Percentiles rank a stretch among this genome's conserved stretches.
Evolutionary conservation across 2,888 invertebrate species (phyloP).

Genomic region (Oligia strigilis): DNA sequence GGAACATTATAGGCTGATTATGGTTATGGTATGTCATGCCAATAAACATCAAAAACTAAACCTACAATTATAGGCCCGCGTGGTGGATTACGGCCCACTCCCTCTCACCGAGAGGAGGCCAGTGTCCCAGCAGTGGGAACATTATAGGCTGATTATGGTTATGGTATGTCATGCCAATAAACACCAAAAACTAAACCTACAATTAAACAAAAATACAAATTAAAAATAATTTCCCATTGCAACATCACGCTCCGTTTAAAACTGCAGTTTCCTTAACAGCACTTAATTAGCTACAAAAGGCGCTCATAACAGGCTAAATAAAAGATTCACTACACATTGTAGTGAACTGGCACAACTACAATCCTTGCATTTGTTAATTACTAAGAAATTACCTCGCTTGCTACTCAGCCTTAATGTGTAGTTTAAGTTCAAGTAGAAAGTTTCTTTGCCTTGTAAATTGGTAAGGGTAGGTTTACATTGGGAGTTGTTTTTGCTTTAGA

Average conservation of each 20-base stretch:
- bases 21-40: too few relatives aligned
- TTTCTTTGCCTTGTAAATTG: conserved; percentile 55
- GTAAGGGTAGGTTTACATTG: conserved; percentile 33
- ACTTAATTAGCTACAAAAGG: conserved; percentile 24
- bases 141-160: too few relatives aligned
- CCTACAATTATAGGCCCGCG: too few relatives aligned
- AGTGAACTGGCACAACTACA: conserved; percentile 17
- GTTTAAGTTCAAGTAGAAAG: conserved; percentile 60
- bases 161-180: not conserved
- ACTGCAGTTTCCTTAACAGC: conserved; percentile 6
- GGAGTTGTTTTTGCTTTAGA: not conserved
- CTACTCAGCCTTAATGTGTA: conserved; percentile 54
- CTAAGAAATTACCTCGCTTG: conserved; percentile 64
- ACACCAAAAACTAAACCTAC: not conserved
- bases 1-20: too few relatives aligned
- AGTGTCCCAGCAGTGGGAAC: too few relatives aligned
- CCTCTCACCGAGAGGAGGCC: too few relatives aligned
- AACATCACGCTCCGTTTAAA: conserved; percentile 7
- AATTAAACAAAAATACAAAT: conserved; percentile 1
- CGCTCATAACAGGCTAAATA: conserved; percentile 35
- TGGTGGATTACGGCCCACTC: too few relatives aligned
- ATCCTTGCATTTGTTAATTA: conserved; percentile 71
- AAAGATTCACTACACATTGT: conserved; percentile 23
- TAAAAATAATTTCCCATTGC: not conserved
- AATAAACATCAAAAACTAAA: too few relatives aligned